Evolutionary conservation across 2,113 vertebrate species (phyloP).

Genomic region (Hippocampus comes): DNA sequence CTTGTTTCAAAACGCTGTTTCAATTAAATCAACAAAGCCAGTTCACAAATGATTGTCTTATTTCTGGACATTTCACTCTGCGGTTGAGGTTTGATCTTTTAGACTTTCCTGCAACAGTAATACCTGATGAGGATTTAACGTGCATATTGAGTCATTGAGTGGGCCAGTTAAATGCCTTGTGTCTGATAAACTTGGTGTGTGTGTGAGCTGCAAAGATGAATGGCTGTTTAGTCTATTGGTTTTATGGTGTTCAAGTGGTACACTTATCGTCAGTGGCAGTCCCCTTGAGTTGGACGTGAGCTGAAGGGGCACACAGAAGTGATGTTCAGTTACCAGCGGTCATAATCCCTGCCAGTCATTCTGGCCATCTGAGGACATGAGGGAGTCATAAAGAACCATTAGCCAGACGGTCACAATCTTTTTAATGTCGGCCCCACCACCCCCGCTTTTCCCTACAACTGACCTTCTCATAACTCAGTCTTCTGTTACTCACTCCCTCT

Average conservation of each 20-base stretch:
- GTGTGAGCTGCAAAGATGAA: conserved; percentile 67
- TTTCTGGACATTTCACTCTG: conserved; percentile 67
- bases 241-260: conserved; percentile 70
- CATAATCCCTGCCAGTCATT: conserved; percentile 66
- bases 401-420: conserved; percentile 70
- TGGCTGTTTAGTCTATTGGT: conserved; percentile 74
- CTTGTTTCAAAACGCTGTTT: conserved; percentile 63
- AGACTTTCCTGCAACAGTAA: conserved; percentile 55
- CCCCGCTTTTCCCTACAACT: conserved; percentile 47
- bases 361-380: conserved; percentile 57
- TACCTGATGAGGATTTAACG: conserved; percentile 75
- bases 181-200: conserved; percentile 36
- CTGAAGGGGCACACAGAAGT: conserved; percentile 56
- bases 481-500: conserved; percentile 27
- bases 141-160: conserved; percentile 67
- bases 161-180: conserved; percentile 51
- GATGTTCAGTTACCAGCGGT: conserved; percentile 62
- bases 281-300: conserved; percentile 36
- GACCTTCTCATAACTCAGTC: conserved; percentile 62
- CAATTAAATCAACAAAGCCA: conserved; percentile 70
- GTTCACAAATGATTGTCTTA: conserved; percentile 63
- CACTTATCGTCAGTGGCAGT: conserved; percentile 52
- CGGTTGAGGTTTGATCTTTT: conserved; percentile 65
- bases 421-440: conserved; percentile 63
- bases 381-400: conserved; percentile 70